These are phyloP conservation scores for Lumbricus terrestris DNA, from an alignment of 2,888 invertebrate genomes.

Conservation along the genomic window DNA sequence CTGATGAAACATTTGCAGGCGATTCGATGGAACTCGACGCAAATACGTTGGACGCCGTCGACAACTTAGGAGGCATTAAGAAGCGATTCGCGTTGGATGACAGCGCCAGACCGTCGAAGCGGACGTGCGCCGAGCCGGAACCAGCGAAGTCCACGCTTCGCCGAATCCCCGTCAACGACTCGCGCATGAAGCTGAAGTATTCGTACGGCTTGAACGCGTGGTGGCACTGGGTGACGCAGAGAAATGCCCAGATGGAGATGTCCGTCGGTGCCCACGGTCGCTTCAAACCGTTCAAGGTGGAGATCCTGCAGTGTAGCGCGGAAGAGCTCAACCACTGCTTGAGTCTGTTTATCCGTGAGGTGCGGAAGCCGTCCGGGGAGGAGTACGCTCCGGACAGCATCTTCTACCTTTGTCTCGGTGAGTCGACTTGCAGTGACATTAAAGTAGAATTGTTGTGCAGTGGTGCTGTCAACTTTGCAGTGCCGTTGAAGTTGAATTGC, in stretches of 20 bases:
- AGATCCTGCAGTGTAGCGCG: constrained; percentile 21
- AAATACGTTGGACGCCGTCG: background rate
- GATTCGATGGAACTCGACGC: background rate
- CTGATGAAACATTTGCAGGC: background rate
- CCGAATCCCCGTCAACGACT: constrained; percentile 19
- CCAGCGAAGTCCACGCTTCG: constrained; percentile 4
- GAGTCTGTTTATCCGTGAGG: constrained; percentile 19
- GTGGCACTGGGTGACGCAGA: constrained; percentile 26
- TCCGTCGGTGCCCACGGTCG: background rate
- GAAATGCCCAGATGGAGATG: constrained; percentile 23
- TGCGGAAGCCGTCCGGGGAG: constrained; percentile 28
- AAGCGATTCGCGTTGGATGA: background rate
- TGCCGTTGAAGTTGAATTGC: too few species aligned
- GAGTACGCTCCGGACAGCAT: constrained; percentile 23
- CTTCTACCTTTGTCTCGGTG: constrained; percentile 28
- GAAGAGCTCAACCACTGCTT: constrained; percentile 25
- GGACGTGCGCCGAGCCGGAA: background rate
- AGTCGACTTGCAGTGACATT: background rate
- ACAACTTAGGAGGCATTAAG: background rate
- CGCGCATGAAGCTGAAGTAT: constrained; percentile 28
- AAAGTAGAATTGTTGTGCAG: too few species aligned
- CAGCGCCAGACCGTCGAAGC: background rate
- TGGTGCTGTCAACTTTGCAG: too few species aligned
- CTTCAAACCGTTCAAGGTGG: constrained; percentile 22
- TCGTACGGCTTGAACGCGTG: constrained; percentile 29